phyloP scores from a whole-genome alignment of 2,888 invertebrate genomes.

The Oscheius onirici region DNA sequence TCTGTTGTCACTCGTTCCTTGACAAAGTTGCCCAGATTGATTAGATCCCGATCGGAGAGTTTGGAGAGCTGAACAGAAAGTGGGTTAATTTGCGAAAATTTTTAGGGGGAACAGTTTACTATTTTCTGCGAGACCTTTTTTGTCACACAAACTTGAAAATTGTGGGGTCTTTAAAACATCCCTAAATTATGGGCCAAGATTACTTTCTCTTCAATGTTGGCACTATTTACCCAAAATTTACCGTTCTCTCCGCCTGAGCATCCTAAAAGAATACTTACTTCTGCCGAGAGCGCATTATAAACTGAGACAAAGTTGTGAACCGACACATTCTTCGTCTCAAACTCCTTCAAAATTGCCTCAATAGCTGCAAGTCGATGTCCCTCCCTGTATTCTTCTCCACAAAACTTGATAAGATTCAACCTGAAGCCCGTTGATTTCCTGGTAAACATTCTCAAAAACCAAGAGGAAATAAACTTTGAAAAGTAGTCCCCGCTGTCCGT shows the following conservation, averaged over 20 bases:
- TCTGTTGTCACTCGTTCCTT: neutral
- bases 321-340: constrained; percentile 8
- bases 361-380: constrained; percentile 12
- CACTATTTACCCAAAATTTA: too few relatives aligned
- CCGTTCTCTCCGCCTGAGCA: too few relatives aligned
- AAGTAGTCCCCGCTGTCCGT: neutral
- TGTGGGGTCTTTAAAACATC: too few relatives aligned
- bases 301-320: constrained; percentile 16
- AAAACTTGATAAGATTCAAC: constrained; percentile 14
- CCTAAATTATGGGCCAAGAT: too few relatives aligned
- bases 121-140: too few relatives aligned
- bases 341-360: neutral
- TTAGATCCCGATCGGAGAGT: neutral
- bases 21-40: neutral
- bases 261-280: constrained; percentile 15
- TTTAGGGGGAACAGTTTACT: too few relatives aligned
- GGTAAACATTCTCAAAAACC: neutral
- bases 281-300: constrained; percentile 15
- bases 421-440: neutral
- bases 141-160: too few relatives aligned
- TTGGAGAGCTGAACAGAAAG: too few relatives aligned
- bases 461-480: neutral
- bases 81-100: too few relatives aligned
- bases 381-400: neutral
- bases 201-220: too few relatives aligned